Base-by-base conservation (phyloP, 2,113 vertebrate species). In the Eretmochelys imbricata region DNA sequence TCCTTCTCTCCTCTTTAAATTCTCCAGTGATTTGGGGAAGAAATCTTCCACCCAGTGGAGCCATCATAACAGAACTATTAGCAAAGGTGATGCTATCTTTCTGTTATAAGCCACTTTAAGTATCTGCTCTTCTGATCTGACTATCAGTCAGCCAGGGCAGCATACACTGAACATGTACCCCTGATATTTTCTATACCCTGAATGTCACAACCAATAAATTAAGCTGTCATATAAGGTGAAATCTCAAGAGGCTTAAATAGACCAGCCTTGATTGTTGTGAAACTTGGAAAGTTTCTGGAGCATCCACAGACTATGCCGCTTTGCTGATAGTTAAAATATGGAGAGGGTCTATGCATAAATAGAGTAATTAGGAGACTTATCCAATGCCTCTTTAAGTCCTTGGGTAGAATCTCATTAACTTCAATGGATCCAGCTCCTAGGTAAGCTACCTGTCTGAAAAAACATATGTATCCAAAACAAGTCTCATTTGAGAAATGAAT, bases 361-460 rank as follows among this genome's bases (percentile, higher is more conserved):
- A 92, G 1, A 12, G 3, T 92, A 54, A 8, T 51, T 85, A 14
- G 48, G 35, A 51, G 92, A 84, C 88, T 48, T 27, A 86, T 29
- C 17, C 55, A 82, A 59, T 50, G 85, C 31, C 84, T 55, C 83
- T n/a, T 57, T 20, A 91, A 94, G 92, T 82, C 78, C 80, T 54
- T 29, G 20, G 76, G 27, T 87, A 4, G 51, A 75, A 6, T 90
- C 85, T 72, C 20, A 49, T 48, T 50, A 2, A 29, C 31, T 80
- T 50, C 8, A 46, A 19, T 59, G 46, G 75, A 12, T 48, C 72
- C 38, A 16, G 8, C 42, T 38, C 54, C 19, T 50, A 91, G 89
- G 81, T 49, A 46, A 83, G 1, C 25, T 83, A 50, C 46, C 9
- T 83, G 78, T 35, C 6, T 38, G 38, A 87, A 85, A 6, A 88